Percentiles rank a stretch among this genome's conserved stretches.
These are phyloP conservation scores for Lepidurus apus DNA, from an alignment of 1,140 invertebrate species.

Conservation along the genomic window DNA sequence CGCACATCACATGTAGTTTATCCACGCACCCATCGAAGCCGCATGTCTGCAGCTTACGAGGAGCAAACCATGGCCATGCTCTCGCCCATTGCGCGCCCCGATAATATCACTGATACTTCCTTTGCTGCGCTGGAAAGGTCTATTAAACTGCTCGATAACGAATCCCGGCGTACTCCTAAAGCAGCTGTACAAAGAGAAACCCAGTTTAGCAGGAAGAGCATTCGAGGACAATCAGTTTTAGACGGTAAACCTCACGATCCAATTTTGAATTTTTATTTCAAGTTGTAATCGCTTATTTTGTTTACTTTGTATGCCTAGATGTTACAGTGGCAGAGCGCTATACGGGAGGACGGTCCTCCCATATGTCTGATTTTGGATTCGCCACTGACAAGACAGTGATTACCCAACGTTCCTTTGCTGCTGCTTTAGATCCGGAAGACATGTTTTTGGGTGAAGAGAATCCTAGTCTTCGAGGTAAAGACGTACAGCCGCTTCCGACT, in stretches of 20 bases:
- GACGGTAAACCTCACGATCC: not conserved
- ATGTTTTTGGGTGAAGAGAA: not conserved
- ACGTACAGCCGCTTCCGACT: not conserved
- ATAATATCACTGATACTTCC: conserved; percentile 16
- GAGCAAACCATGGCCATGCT: conserved; percentile 11
- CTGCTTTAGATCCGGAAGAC: not conserved
- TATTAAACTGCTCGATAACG: conserved; percentile 18
- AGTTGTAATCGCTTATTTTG: not conserved
- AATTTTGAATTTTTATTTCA: not conserved
- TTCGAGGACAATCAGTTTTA: not conserved
- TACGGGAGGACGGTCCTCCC: not conserved
- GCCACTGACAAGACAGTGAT: not conserved
- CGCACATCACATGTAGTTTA: not conserved
- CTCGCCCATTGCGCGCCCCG: not conserved
- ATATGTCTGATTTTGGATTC: not conserved
- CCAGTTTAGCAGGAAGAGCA: not conserved
- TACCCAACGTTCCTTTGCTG: not conserved
- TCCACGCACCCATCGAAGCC: not conserved
- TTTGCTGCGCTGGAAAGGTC: not conserved
- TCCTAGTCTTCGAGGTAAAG: not conserved
- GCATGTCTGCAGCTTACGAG: not conserved
- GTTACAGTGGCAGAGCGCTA: not conserved
- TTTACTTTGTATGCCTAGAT: not conserved
- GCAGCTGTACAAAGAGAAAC: not conserved
- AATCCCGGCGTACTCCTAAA: conserved; percentile 28